Conservation (phyloP, 2,113 vertebrate genomes). For the Grallaria varia region DNA sequence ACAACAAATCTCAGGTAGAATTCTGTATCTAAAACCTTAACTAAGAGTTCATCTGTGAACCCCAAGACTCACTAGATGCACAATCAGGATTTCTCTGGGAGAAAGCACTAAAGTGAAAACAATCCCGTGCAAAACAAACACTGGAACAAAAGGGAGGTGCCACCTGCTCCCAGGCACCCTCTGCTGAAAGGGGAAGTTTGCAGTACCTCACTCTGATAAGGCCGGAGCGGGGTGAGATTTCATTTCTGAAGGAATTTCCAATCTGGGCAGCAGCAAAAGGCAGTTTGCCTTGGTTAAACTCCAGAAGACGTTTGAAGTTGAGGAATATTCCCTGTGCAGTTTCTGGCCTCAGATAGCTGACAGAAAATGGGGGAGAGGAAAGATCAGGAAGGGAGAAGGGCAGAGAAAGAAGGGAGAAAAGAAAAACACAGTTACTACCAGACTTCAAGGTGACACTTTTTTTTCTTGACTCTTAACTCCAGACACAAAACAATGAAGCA, state of each 20-base stretch:
- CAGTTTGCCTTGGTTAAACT: slow-evolving; percentile 97
- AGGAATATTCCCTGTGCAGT: slow-evolving; percentile 99
- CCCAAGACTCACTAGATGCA: not conserved
- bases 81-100: not conserved
- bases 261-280: slow-evolving; percentile 98
- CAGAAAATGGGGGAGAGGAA: not conserved
- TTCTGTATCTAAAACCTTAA: not conserved
- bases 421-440: not conserved
- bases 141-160: not conserved
- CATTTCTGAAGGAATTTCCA: slow-evolving; percentile 97
- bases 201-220: slow-evolving; percentile 93
- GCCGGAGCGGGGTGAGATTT: slow-evolving; percentile 97
- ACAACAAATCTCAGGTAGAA: not conserved
- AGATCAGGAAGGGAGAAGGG: not conserved
- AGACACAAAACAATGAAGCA: not conserved
- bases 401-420: not conserved
- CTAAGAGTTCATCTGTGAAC: not conserved
- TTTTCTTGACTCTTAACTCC: not conserved
- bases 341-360: slow-evolving; percentile 95
- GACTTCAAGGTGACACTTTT: not conserved
- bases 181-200: not conserved
- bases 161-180: not conserved
- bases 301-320: slow-evolving; percentile 97
- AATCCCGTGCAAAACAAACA: not conserved
- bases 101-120: not conserved